Evolutionary conservation across 2,888 invertebrate genomes (phyloP).

Genomic region (Arrhopalites spinosus): DNA sequence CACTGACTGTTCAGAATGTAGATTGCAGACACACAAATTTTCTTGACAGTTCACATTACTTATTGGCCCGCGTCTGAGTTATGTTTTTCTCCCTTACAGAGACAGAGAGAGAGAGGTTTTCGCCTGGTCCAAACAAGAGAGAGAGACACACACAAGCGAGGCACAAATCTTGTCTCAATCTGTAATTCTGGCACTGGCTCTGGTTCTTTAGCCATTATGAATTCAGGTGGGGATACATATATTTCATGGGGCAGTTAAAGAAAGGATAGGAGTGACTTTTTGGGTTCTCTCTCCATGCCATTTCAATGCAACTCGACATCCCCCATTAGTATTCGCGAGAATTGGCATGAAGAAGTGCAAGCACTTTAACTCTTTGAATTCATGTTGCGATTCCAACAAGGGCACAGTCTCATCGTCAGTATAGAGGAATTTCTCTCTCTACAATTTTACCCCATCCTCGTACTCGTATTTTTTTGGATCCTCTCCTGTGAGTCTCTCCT

Average conservation of each 20-base stretch:
- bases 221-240: constrained; percentile 28
- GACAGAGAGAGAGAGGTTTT: not conserved
- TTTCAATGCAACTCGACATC: not conserved
- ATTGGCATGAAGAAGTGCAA: not conserved
- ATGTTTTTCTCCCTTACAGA: not conserved
- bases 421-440: no score
- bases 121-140: not conserved
- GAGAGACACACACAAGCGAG: not conserved
- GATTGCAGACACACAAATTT: constrained; percentile 28
- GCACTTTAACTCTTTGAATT: not conserved
- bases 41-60: constrained; percentile 32
- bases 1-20: constrained; percentile 13
- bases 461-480: no score
- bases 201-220: not conserved
- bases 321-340: not conserved
- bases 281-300: not conserved
- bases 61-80: constrained; percentile 11
- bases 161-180: not conserved
- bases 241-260: constrained; percentile 4
- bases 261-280: not conserved
- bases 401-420: no score
- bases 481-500: no score
- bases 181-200: not conserved
- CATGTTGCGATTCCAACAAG: no score
- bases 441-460: no score